These are phyloP conservation scores for Trigoniulus corallinus DNA, from an alignment of 1,140 invertebrate genomes.

Conservation along the genomic window DNA sequence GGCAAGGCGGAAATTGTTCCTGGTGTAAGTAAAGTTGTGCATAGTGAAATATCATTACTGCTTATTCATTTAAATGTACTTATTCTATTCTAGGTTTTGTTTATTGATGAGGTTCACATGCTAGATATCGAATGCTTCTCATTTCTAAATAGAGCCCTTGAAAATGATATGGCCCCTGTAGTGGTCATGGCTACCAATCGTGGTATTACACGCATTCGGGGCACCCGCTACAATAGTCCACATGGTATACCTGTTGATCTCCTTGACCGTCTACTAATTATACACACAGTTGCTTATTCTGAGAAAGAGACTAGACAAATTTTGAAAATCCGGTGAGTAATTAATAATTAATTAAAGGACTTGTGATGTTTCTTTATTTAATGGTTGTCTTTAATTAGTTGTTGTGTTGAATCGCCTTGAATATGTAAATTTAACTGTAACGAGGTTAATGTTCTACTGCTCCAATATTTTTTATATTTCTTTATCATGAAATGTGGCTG, in stretches of 20 bases:
- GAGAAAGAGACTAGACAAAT: slow-evolving; percentile 84
- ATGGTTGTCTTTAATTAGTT: no score
- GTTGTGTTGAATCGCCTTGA: no score
- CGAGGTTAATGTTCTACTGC: no score
- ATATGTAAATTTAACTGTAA: no score
- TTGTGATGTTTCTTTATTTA: no score
- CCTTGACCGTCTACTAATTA: slow-evolving; percentile 88
- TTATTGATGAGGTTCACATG: slow-evolving; percentile 77
- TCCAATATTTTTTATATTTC: no score
- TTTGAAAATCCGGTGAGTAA: slow-evolving; percentile 61
- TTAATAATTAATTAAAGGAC: no score
- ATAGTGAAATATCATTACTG: slow-evolving; percentile 4
- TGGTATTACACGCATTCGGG: slow-evolving; percentile 87
- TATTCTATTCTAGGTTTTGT: slow-evolving; percentile 25
- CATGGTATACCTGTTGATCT: slow-evolving; percentile 95
- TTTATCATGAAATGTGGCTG: no score
- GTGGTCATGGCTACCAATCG: slow-evolving; percentile 99
- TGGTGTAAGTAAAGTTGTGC: slow-evolving; percentile 83
- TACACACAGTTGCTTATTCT: slow-evolving; percentile 72
- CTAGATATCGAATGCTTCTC: slow-evolving; percentile 98
- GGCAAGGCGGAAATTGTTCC: slow-evolving; percentile 98
- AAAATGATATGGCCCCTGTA: slow-evolving; percentile 92
- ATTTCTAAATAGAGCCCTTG: slow-evolving; percentile 87
- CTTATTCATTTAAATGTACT: background rate
- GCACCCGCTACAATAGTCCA: slow-evolving; percentile 81